These are phyloP conservation scores for Manduca sexta DNA, from an alignment of 1,140 invertebrate genomes.

Conservation along the genomic window DNA sequence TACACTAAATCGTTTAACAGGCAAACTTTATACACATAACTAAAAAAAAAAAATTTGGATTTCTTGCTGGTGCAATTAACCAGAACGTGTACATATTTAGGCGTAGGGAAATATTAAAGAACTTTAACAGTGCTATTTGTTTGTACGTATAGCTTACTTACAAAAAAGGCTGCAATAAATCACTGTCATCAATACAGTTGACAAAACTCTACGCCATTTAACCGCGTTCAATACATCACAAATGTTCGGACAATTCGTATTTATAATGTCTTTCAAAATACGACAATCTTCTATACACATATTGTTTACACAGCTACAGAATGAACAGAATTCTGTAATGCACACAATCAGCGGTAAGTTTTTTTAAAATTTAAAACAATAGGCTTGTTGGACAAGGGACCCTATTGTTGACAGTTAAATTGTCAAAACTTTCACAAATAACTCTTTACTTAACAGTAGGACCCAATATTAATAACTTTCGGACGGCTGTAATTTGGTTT, in stretches of 20 bases:
- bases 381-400: conserved; percentile 11
- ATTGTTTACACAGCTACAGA: too few relatives aligned
- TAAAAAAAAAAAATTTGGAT: not conserved
- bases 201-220: conserved; percentile 35
- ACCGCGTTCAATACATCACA: conserved; percentile 24
- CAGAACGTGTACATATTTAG: not conserved
- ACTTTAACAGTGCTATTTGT: conserved; percentile 21
- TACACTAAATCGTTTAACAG: too few relatives aligned
- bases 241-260: conserved; percentile 39
- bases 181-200: conserved; percentile 46
- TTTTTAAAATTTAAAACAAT: conserved; percentile 26
- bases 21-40: not conserved
- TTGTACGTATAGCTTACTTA: conserved; percentile 20
- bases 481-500: conserved; percentile 43
- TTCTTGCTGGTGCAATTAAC: not conserved
- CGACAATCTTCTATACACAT: too few relatives aligned
- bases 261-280: too few relatives aligned
- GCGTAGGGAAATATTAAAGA: not conserved
- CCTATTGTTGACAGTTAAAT: conserved; percentile 24
- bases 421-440: conserved; percentile 25
- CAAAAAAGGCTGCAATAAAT: conserved; percentile 49
- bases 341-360: conserved; percentile 2
- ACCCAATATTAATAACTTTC: conserved; percentile 31
- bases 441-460: conserved; percentile 34
- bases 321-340: too few relatives aligned